These are phyloP conservation scores for Cettia cetti DNA, from an alignment of 2,113 vertebrate genomes.

Conservation along the genomic window DNA sequence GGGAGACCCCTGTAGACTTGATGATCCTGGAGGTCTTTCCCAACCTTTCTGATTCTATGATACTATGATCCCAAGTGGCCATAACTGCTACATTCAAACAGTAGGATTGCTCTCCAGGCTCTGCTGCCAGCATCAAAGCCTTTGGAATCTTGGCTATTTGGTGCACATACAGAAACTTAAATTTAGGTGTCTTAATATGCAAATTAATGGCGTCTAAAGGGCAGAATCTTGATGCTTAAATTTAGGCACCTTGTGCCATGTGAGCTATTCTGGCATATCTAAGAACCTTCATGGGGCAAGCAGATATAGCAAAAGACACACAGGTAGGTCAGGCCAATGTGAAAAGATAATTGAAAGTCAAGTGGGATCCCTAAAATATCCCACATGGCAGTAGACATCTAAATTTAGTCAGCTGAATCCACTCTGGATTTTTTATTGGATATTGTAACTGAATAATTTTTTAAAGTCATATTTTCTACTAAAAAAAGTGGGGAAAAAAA, in stretches of 20 bases:
- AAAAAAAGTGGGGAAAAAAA: not conserved
- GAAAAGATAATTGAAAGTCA: not conserved
- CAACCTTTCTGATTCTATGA: not conserved
- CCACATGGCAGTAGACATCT: not conserved
- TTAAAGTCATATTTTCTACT: not conserved
- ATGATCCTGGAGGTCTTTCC: not conserved
- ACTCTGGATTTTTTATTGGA: not conserved
- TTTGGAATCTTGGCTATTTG: not conserved
- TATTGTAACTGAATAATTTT: not conserved
- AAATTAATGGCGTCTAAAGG: not conserved
- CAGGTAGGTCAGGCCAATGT: not conserved
- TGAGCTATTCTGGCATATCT: not conserved
- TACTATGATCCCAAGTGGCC: not conserved
- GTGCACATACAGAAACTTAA: not conserved
- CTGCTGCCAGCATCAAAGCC: not conserved
- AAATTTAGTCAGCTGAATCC: not conserved
- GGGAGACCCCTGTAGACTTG: not conserved
- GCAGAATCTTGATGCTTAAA: not conserved
- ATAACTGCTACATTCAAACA: not conserved
- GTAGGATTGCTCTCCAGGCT: not conserved
- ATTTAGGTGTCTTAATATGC: not conserved
- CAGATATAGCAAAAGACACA: not conserved
- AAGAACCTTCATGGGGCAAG: not conserved
- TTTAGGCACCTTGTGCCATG: fast-evolving
- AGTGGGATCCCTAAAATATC: not conserved